A percentile compares a stretch with the other conserved stretches of the same genome.
phyloP scores from a whole-genome alignment of 2,888 invertebrate species.

The Pediacus dermestoides region DNA sequence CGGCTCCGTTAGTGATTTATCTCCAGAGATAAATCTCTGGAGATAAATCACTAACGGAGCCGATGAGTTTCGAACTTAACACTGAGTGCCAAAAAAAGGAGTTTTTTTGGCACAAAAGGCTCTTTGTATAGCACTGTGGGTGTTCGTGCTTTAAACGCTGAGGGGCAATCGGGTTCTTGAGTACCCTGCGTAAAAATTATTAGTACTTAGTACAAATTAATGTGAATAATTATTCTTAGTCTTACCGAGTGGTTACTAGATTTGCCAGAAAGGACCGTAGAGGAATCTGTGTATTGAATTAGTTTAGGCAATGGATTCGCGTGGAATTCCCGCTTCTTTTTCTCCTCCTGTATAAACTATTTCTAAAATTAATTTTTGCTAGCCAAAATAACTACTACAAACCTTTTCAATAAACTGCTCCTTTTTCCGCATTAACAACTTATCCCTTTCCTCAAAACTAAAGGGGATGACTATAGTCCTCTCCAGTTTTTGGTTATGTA shows the following conservation, averaged over 20 bases:
- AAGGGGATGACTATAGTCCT: slow-evolving; percentile 54
- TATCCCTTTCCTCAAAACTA: slow-evolving; percentile 66
- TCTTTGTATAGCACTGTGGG: slow-evolving; percentile 60
- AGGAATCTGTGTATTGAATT: no score
- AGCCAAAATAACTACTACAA: no score
- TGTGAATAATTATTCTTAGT: no score
- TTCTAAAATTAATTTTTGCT: no score
- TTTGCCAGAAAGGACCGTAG: no score
- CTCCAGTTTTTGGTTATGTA: slow-evolving; percentile 5
- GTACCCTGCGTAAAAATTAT: no score
- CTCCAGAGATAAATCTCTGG: no score
- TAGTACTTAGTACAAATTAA: no score
- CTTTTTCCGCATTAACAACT: slow-evolving; percentile 54
- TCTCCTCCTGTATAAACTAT: slow-evolving; percentile 59
- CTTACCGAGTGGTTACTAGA: no score
- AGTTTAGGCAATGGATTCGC: slow-evolving; percentile 63
- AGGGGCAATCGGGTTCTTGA: no score
- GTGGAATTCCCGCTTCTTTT: slow-evolving; percentile 63
- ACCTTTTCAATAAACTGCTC: slow-evolving; percentile 59
- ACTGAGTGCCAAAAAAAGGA: slow-evolving; percentile 63
- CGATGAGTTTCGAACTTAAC: slow-evolving; percentile 58
- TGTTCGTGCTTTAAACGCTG: slow-evolving; percentile 60
- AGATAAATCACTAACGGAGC: slow-evolving; percentile 49
- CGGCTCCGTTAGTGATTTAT: slow-evolving; percentile 49
- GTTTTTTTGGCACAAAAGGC: slow-evolving; percentile 61